These are phyloP conservation scores for Macrotis lagotis DNA, from an alignment of 2,113 vertebrate genomes.

Conservation along the genomic window DNA sequence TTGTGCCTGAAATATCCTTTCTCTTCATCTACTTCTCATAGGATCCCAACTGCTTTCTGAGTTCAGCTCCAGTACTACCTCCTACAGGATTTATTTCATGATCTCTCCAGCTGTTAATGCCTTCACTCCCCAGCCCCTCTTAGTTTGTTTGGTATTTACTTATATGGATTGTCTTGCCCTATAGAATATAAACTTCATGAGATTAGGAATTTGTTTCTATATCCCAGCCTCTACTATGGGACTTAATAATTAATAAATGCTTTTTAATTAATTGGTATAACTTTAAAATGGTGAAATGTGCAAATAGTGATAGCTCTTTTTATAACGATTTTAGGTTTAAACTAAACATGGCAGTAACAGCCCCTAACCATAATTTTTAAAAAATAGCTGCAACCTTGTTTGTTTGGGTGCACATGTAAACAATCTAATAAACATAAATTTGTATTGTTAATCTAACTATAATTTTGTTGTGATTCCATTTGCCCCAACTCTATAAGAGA, in stretches of 20 bases:
- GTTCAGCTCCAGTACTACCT: background rate
- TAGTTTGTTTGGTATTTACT: background rate
- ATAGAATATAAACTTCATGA: background rate
- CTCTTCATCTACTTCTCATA: background rate
- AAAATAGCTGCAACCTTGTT: background rate
- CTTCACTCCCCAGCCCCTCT: background rate
- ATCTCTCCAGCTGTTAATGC: background rate
- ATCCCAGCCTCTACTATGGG: background rate
- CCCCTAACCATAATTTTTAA: constrained; percentile 35
- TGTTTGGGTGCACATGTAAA: constrained; percentile 21
- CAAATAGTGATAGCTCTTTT: background rate
- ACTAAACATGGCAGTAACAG: background rate
- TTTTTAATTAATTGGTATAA: background rate
- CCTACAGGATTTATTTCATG: background rate
- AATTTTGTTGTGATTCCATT: constrained; percentile 14
- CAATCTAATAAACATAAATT: constrained; percentile 11
- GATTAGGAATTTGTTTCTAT: background rate
- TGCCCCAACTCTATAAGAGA: constrained; percentile 13
- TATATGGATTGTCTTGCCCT: background rate
- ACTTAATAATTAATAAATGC: background rate
- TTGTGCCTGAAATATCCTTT: background rate
- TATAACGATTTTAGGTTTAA: background rate
- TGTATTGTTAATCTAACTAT: constrained; percentile 12
- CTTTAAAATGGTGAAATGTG: background rate
- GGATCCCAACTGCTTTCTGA: background rate